Percentiles rank a stretch among this genome's conserved stretches.
These are phyloP conservation scores for Panonychus citri DNA, from an alignment of 1,140 invertebrate genomes.

Conservation along the genomic window DNA sequence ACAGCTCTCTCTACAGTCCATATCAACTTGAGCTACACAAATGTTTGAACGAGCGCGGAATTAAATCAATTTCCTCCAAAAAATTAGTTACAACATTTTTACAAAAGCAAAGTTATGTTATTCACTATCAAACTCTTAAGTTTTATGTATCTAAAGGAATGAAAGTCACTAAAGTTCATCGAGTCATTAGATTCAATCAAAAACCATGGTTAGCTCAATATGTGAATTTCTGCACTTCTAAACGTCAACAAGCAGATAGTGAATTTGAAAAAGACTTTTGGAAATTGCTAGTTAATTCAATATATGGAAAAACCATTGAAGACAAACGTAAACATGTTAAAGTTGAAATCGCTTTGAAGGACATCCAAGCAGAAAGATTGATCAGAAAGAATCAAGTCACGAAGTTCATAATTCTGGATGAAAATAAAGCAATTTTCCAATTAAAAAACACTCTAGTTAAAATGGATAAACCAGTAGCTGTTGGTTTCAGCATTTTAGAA, in stretches of 20 bases:
- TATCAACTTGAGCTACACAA: not conserved
- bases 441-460: too few relatives aligned
- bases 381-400: too few relatives aligned
- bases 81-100: slow-evolving; percentile 8
- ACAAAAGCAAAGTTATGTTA: slow-evolving; percentile 22
- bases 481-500: too few relatives aligned
- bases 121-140: slow-evolving; percentile 28
- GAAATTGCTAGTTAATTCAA: slow-evolving; percentile 25
- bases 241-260: slow-evolving; percentile 14
- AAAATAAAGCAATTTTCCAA: too few relatives aligned
- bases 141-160: slow-evolving; percentile 25
- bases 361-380: too few relatives aligned
- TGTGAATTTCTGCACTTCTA: slow-evolving; percentile 24
- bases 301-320: slow-evolving; percentile 28
- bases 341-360: too few relatives aligned
- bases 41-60: not conserved
- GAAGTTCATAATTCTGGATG: too few relatives aligned
- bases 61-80: not conserved
- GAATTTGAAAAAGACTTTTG: slow-evolving; percentile 19
- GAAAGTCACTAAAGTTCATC: slow-evolving; percentile 26
- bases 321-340: slow-evolving; percentile 23
- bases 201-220: slow-evolving; percentile 24
- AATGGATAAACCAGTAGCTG: too few relatives aligned
- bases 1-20: not conserved
- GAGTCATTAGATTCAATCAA: slow-evolving; percentile 27